These are phyloP conservation scores for Apis cerana DNA, from an alignment of 1,140 invertebrate species.

Conservation along the genomic window DNA sequence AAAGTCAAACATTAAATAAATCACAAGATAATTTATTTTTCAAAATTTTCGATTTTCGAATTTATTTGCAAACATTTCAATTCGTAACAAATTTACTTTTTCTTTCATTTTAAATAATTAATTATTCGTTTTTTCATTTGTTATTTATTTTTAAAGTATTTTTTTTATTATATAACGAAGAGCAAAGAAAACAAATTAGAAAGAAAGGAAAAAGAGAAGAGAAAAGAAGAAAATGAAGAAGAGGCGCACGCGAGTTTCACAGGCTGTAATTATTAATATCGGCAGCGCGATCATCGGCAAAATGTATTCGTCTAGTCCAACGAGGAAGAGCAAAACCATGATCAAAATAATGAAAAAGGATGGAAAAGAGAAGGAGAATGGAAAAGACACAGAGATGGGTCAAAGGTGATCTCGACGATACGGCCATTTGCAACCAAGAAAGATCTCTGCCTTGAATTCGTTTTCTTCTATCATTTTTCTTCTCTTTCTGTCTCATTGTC, in stretches of 20 bases:
- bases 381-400: slow-evolving; percentile 41
- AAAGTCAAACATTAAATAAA: too few species aligned
- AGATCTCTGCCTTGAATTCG: slow-evolving; percentile 57
- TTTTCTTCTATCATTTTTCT: too few species aligned
- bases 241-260: slow-evolving; percentile 43
- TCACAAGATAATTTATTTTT: too few species aligned
- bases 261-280: slow-evolving; percentile 69
- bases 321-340: slow-evolving; percentile 29
- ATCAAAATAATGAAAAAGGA: slow-evolving; percentile 28
- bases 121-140: too few species aligned
- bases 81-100: too few species aligned
- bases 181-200: not conserved
- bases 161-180: not conserved
- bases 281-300: slow-evolving; percentile 59
- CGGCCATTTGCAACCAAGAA: slow-evolving; percentile 31
- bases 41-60: too few species aligned
- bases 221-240: slow-evolving; percentile 12
- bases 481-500: slow-evolving; percentile 30
- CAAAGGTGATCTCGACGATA: slow-evolving; percentile 52
- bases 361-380: slow-evolving; percentile 11
- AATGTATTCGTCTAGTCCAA: slow-evolving; percentile 53
- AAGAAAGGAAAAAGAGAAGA: not conserved
- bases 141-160: too few species aligned
- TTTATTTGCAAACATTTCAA: too few species aligned
- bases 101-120: not conserved